These are phyloP conservation scores for Dicranocentrus wangi DNA, from an alignment of 2,888 invertebrate species.

Conservation along the genomic window DNA sequence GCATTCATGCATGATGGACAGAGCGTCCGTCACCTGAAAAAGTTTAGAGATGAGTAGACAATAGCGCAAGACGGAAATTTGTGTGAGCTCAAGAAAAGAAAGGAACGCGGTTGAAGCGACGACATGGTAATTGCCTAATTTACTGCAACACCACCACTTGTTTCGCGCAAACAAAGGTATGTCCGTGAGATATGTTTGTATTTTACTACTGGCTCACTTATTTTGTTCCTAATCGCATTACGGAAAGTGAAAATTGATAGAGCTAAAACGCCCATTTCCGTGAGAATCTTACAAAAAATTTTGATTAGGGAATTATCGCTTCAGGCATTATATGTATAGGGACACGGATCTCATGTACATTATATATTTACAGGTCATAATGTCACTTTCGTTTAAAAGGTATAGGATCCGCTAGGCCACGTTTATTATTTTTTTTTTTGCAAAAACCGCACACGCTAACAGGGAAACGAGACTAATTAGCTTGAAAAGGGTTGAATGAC, in stretches of 20 bases:
- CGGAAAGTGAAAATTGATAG: constrained; percentile 60
- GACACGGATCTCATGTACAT: constrained; percentile 23
- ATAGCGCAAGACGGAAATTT: constrained; percentile 8
- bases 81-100: constrained; percentile 19
- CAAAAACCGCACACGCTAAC: constrained; percentile 11
- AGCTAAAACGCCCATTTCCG: constrained; percentile 51
- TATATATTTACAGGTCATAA: constrained; percentile 32
- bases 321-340: background rate
- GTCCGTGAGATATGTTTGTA: constrained; percentile 10
- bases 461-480: constrained; percentile 21
- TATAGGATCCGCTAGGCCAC: background rate
- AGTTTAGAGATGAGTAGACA: constrained; percentile 21
- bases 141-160: constrained; percentile 33
- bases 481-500: constrained; percentile 16
- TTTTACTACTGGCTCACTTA: constrained; percentile 7
- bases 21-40: background rate
- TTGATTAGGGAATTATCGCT: constrained; percentile 30
- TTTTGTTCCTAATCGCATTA: constrained; percentile 38
- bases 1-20: constrained; percentile 27
- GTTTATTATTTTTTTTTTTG: background rate
- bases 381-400: constrained; percentile 58
- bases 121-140: constrained; percentile 53
- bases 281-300: constrained; percentile 44
- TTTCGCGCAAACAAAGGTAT: constrained; percentile 31
- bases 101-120: constrained; percentile 24